These are phyloP conservation scores for Hirtodrosophila confusa DNA, from an alignment of 2,888 invertebrate species.

Conservation along the genomic window DNA sequence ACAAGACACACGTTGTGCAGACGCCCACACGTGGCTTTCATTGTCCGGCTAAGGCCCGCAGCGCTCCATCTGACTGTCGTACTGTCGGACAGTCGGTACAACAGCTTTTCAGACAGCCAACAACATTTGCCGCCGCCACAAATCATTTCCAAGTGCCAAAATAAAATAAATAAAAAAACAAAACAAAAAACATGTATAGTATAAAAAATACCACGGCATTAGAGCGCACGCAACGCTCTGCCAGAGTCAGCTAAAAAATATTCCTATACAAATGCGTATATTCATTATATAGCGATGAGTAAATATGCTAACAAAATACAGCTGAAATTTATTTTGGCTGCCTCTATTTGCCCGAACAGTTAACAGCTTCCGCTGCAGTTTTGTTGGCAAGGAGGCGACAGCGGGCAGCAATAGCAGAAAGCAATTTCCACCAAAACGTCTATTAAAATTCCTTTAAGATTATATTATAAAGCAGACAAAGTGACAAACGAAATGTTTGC, in stretches of 20 bases:
- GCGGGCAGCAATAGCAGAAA: no score
- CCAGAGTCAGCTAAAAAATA: slow-evolving; percentile 36
- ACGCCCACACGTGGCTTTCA: slow-evolving; percentile 55
- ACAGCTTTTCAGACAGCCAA: slow-evolving; percentile 56
- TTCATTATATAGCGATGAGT: slow-evolving; percentile 23
- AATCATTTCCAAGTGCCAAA: slow-evolving; percentile 77
- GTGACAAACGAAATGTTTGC: no score
- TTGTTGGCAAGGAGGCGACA: neutral
- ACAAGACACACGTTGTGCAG: slow-evolving; percentile 23
- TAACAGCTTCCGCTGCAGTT: slow-evolving; percentile 43
- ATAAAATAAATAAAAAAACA: slow-evolving; percentile 30
- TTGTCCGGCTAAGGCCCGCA: slow-evolving; percentile 50
- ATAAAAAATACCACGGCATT: slow-evolving; percentile 47
- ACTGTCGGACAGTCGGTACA: slow-evolving; percentile 18
- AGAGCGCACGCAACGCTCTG: slow-evolving; percentile 59
- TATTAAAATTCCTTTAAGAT: no score
- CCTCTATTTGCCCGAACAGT: slow-evolving; percentile 29
- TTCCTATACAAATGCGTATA: slow-evolving; percentile 7
- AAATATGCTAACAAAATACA: slow-evolving; percentile 30
- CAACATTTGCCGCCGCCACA: slow-evolving; percentile 68
- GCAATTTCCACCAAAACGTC: neutral
- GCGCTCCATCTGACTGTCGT: slow-evolving; percentile 34
- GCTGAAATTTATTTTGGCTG: slow-evolving; percentile 14
- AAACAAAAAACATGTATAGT: slow-evolving; percentile 18
- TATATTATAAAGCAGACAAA: no score